phyloP scores from a whole-genome alignment of 2,113 vertebrate species.

The Salvator merianae region DNA sequence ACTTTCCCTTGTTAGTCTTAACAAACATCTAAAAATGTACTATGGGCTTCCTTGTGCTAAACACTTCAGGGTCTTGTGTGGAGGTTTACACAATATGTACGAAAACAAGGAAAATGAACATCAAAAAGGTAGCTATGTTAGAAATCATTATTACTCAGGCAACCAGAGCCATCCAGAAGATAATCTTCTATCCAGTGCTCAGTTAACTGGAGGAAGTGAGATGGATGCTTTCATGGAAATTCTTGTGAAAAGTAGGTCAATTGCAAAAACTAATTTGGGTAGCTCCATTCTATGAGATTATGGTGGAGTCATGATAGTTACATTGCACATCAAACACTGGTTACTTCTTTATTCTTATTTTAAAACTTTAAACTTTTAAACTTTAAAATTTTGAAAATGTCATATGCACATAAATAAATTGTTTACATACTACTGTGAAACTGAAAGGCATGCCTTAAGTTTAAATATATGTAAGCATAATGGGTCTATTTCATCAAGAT shows the following conservation, averaged over 20 bases:
- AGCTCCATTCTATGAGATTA: neutral
- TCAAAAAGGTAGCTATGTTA: neutral
- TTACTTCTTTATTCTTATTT: no score
- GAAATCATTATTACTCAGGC: neutral
- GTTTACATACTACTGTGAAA: neutral
- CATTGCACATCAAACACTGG: no score
- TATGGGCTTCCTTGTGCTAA: neutral
- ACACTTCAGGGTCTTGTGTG: neutral
- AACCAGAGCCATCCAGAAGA: neutral
- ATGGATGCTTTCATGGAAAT: neutral
- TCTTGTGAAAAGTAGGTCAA: neutral
- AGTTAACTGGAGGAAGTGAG: neutral
- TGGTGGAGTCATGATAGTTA: neutral
- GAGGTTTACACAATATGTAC: conserved; percentile 13
- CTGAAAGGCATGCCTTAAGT: neutral
- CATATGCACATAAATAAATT: neutral
- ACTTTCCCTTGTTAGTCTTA: neutral
- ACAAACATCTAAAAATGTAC: neutral
- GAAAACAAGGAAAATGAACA: neutral
- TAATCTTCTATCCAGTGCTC: no score
- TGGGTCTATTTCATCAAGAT: neutral
- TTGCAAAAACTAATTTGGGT: neutral
- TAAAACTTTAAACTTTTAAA: no score
- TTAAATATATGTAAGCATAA: neutral
- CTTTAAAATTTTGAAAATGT: no score